Base-by-base conservation (phyloP, 2,888 invertebrate genomes). In the Ophion costatus region DNA sequence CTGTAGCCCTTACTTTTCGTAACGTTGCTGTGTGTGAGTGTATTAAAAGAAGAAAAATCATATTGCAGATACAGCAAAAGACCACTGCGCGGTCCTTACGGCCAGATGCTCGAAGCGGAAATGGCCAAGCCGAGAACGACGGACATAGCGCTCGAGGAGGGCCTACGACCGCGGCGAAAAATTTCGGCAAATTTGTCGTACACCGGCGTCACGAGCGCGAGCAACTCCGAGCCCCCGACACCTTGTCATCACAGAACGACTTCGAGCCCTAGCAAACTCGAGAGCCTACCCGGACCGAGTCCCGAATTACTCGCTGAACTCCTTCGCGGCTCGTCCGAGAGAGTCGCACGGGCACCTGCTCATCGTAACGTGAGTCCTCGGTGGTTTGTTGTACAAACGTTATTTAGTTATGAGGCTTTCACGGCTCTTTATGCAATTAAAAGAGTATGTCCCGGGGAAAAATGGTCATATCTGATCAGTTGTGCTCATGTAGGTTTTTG, bases 51-150 rank as follows among this genome's bases (percentile, higher is more conserved):
- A n/a, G n/a, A n/a, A n/a, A 29, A 29, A 29, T 51, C 9, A 3
- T 6, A 29, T 42, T 73, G 0, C 79, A 95, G 97, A 56, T 97
- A 96, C 89, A 96, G 97, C 24, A 98, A 97, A 91, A 94, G 97
- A 29, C 97, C 97, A 0, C 93, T 97, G 9, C 95, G 97, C 20
- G 97, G 97, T 0, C 97, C 97, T 0, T 97, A 97, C 89, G 97
- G 97, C 0, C 97, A 97, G 92, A 97, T 97, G 97, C 93, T 97
- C 38, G 97, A 97, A 91, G 97, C 97, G 0, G 97, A 97, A 94
- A 97, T 97, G 96, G 96, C 96, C 84, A 96, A 96, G 90, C 96
- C 96, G 0, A 95, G 95, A 88, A 89, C 93, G 10, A 92, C 94
- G 9, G 91, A 92, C 79, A 89, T 92, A 80, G 89, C 90, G 20